These are phyloP conservation scores for Synanthedon myopaeformis DNA, from an alignment of 2,888 invertebrate genomes.

Conservation along the genomic window DNA sequence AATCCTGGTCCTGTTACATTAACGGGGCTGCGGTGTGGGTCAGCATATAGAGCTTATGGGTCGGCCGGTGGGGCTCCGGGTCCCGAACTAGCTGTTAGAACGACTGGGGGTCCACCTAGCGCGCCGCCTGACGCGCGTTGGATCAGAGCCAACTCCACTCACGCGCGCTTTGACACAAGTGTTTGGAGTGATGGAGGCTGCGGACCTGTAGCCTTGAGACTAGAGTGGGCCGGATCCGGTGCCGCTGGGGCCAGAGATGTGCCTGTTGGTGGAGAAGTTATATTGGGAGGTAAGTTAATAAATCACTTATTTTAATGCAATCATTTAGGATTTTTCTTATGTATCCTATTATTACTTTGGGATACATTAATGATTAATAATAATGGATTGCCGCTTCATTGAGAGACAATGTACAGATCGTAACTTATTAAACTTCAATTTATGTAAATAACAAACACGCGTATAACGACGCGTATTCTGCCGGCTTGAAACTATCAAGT, in stretches of 20 bases:
- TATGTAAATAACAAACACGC: neutral
- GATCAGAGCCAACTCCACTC: constrained; percentile 83
- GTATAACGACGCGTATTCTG: too few relatives aligned
- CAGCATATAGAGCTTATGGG: constrained; percentile 83
- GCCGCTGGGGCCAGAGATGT: constrained; percentile 58
- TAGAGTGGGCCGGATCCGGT: constrained; percentile 74
- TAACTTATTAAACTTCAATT: constrained; percentile 18
- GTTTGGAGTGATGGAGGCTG: constrained; percentile 90
- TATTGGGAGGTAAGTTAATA: constrained; percentile 43
- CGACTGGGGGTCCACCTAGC: constrained; percentile 77
- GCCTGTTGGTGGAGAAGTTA: constrained; percentile 57
- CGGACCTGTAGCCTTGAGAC: constrained; percentile 81
- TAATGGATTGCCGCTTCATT: too few relatives aligned
- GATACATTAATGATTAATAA: too few relatives aligned
- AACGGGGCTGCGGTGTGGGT: constrained; percentile 84
- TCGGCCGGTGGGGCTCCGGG: constrained; percentile 85
- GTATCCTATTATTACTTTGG: too few relatives aligned
- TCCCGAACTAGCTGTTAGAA: constrained; percentile 79
- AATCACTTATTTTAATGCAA: too few relatives aligned
- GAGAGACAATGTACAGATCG: too few relatives aligned
- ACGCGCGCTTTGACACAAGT: constrained; percentile 81
- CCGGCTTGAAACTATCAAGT: too few relatives aligned
- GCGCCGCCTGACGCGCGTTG: constrained; percentile 81
- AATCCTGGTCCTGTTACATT: constrained; percentile 67
- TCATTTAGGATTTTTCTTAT: too few relatives aligned